Evolutionary conservation across 2,113 vertebrate species (phyloP), one percentile per base, ranked within the genome.

Genomic region (Nothobranchius furzeri): DNA sequence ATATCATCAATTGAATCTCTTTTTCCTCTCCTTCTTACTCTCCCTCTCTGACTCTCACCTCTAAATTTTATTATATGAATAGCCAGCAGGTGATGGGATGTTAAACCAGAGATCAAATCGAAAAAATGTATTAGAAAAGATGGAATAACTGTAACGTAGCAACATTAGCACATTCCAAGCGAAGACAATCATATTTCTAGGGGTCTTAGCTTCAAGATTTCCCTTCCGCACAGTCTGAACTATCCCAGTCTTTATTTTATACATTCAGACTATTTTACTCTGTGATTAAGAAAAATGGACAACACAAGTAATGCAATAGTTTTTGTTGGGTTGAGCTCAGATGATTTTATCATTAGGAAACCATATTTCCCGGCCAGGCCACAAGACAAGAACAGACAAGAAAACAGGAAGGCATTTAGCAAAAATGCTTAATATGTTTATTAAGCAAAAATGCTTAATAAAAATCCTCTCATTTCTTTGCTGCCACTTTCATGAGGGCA

Each of bases 1-100:
- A 90, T 88, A 82, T 84, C 86, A 89, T 90, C 88, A 85, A 87
- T 86, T 90, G 84, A 92, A 90, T 91, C 89, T 80, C 80, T 58
- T 73, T 75, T 67, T 63, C 55, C 70, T 60, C 72, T 56, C 64
- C 56, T 57, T 59, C 64, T 66, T 60, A 43, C 79, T 67, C 78
- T 60, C 46, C 45, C 58, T 58, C 46, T 71, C 49, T 64, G 49
- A 66, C 68, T 78, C 74, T 82, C 76, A 83, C 85, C 81, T 84
- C 84, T 67, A 83, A 78, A 84, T 77, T 88, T 87, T 85, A 80
- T 89, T 79, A 89, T 85, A 30, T 83, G 77, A 84, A 88, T 87
- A 83, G 85, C 75, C 79, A 70, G 87, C 77, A 87, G 83, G 83
- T 87, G 86, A 87, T 79, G 72, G 76, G 78, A 82, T 85, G 75